Percentiles rank a stretch among this genome's conserved stretches.
Evolutionary conservation across 2,113 vertebrate species (phyloP).

Genomic region (Pampusana beccarii): DNA sequence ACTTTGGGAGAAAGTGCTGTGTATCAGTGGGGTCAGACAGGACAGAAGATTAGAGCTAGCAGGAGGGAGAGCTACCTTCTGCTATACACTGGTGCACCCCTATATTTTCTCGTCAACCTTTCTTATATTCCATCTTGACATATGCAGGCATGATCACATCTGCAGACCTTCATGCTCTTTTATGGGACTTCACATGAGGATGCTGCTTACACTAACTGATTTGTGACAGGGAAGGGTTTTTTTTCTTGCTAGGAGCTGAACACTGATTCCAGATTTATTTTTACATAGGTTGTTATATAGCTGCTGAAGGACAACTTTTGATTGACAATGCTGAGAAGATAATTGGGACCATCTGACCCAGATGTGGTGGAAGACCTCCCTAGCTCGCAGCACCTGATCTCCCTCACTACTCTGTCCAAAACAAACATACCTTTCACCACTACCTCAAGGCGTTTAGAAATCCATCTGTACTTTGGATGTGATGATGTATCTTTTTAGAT

Average conservation of each 20-base stretch:
- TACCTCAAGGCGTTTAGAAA: background rate
- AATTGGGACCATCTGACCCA: background rate
- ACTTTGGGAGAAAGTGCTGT: background rate
- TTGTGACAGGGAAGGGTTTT: background rate
- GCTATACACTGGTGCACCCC: background rate
- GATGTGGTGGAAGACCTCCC: background rate
- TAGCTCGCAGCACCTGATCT: background rate
- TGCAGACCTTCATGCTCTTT: background rate
- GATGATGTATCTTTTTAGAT: background rate
- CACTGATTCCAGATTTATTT: background rate
- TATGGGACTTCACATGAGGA: background rate
- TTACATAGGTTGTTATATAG: background rate
- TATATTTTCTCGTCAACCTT: background rate
- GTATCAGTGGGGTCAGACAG: background rate
- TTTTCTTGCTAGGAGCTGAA: background rate
- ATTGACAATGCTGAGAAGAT: background rate
- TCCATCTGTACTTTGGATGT: background rate
- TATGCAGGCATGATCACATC: rapidly evolving
- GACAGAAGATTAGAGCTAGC: background rate
- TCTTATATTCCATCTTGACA: background rate
- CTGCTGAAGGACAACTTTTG: background rate
- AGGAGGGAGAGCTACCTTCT: background rate
- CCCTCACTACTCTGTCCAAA: background rate
- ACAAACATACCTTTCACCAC: background rate
- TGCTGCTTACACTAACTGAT: background rate